Base-by-base conservation (phyloP, 1,140 invertebrate species). In the Samia ricini region DNA sequence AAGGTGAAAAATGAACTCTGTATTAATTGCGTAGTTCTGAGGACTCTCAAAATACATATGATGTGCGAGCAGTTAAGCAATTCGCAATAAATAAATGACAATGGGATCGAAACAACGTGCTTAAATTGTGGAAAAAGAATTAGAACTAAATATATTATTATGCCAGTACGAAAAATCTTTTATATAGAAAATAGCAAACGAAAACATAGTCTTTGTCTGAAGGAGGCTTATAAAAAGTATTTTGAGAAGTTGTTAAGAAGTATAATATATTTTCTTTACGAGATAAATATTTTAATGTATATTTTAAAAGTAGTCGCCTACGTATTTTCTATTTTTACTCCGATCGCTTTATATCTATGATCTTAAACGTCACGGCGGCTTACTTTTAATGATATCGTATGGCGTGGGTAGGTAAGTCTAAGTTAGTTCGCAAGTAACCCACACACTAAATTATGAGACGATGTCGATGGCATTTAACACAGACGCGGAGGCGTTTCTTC, bases 391-490 rank as follows among this genome's bases (percentile, higher is more conserved):
- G 61, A 52, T 67, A 54, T 56, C 29, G 62, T 18, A 23, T 26
- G 21, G 67, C 69, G 72, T 74, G 66, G 61, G 65, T 26, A 66
- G 71, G 65, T 26, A 66, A 69, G 65, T 54, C 50, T 23, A 64
- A 69, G 50, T 66, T 66, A 65, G 63, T 57, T 63, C 33, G 61
- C 51, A 61, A 49, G 70, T 50, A 66, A 59, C 64, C 68, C 66
- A 68, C 71, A 71, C 70, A 72, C 63, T 69, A 66, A 62, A 73
- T 65, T 71, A 68, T 73, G 75, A 67, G 70, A 61, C 66, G 66
- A 72, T 69, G 63, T 71, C 62, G 63, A 63, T 69, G 64, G 67
- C 71, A 73, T 75, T 78, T 75, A 42, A 62, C 65, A 60, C 42
- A 71, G 65, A 62, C 55, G 64, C 54, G 66, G 67, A 67, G 66